These are phyloP conservation scores for Torymus auratus DNA, from an alignment of 2,888 invertebrate genomes.

Conservation along the genomic window DNA sequence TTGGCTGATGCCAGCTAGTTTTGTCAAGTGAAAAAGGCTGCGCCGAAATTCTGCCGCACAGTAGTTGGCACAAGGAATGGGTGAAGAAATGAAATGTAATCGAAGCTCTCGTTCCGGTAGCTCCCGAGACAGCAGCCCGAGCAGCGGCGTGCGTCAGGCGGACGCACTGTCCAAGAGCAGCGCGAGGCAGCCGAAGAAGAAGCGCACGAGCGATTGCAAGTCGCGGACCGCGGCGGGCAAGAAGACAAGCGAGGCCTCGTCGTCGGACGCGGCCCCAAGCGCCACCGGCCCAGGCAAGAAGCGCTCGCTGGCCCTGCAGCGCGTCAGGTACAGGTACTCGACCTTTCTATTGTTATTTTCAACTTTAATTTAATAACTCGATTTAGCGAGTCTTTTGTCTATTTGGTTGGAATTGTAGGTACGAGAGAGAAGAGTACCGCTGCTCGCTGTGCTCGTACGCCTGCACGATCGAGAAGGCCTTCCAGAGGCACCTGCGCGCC, in stretches of 20 bases:
- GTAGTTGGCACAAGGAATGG: too few relatives aligned
- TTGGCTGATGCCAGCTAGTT: too few relatives aligned
- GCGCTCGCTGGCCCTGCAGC: constrained; percentile 76
- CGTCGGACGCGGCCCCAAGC: neutral
- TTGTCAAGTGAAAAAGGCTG: too few relatives aligned
- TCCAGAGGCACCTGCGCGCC: constrained; percentile 78
- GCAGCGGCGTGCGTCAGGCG: neutral
- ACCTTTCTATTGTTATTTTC: constrained; percentile 48
- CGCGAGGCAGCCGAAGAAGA: constrained; percentile 30
- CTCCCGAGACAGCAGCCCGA: constrained; percentile 56
- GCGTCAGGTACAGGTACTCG: constrained; percentile 77
- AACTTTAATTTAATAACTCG: too few relatives aligned
- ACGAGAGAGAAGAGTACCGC: constrained; percentile 79
- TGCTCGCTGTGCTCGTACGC: constrained; percentile 79
- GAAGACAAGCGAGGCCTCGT: constrained; percentile 7
- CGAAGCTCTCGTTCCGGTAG: neutral
- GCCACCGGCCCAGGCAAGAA: constrained; percentile 71
- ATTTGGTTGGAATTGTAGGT: constrained; percentile 68
- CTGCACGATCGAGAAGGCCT: constrained; percentile 80
- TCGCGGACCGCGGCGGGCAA: neutral
- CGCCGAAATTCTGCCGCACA: too few relatives aligned
- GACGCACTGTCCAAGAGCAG: neutral
- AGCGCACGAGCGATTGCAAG: constrained; percentile 29
- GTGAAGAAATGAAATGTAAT: too few relatives aligned
- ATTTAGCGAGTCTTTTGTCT: too few relatives aligned